Evolutionary conservation across 2,797 vertebrate species (phyloP), one percentile per base, ranked within the genome.

Genomic region (Aphelocoma californica): DNA sequence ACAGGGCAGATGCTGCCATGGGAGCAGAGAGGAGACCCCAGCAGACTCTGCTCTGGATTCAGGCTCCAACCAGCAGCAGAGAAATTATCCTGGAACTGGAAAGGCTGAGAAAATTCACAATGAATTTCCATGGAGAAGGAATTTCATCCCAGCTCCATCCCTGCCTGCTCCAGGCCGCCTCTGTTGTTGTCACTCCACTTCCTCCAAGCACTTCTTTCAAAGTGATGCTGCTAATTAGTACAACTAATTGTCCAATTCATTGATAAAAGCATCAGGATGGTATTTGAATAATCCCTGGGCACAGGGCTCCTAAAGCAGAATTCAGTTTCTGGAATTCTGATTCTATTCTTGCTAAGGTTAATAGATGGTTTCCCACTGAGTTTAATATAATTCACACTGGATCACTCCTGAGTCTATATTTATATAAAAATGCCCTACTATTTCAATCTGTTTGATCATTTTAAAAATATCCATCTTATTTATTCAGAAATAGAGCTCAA

Each of bases 191-290:
- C 67, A 25, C 9, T 23, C 18, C 5, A 2, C 38, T 71, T 51
- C 51, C 71, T 71, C 60, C 26, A 29, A 36, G 45, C 0, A 56
- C 7, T 14, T 65, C 70, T 73, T 94, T 73, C 67, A 23, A n/a
- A 85, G 67, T 14, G 72, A 48, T 1, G 26, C 48, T 50, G 77
- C 77, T 94, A 93, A 95, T 95, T 95, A 93, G 53, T 6, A 54
- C 67, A 77, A 64, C 19, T 94, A 95, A 95, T 96, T 91, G 94
- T 38, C 74, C 89, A 73, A 53, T 67, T 94, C 96, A 95, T 96
- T 95, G 95, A 92, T 78, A 74, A 25, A 90, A 94, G 77, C 32
- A 81, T 67, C 79, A 28, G 91, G 85, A 81, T 4, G 54, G 42
- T 29, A 34, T 69, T 44, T 69, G 72, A 86, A 67, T 14, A 91